Evolutionary conservation across 2,797 vertebrate genomes (phyloP), one percentile per base, ranked within the genome.

Genomic region (Phalanger gymnotis): DNA sequence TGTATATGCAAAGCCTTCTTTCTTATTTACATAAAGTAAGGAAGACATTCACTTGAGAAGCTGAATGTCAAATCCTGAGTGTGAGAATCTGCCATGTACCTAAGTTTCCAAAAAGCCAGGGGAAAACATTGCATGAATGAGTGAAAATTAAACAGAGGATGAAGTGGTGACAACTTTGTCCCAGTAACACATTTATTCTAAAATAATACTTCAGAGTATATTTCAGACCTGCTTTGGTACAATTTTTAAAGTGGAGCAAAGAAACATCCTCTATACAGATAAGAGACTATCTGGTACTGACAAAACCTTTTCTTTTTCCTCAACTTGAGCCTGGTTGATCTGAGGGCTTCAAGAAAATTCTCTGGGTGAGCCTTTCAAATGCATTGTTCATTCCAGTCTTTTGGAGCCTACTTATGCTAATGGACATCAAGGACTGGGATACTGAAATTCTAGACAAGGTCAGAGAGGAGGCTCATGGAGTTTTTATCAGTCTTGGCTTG

Each of bases 391-490:
- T 92, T 81, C 51, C 52, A 93, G 53, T 27, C 55, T 57, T 96
- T 81, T 92, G 92, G n/a, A 14, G 47, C 7, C 25, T 73, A 92
- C 22, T 61, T 53, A 90, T 73, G 92, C 91, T 94, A 53, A 89
- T 47, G 61, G 56, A 22, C 9, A 61, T 53, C 40, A 28, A 94
- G 57, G 25, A 3, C 54, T 95, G 11, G 94, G 81, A 6, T 61
- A 94, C 16, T 95, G 31, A 89, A 40, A 90, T 52, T 5, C 96
- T 92, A 93, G 31, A 87, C 73, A 94, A 97, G 94, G 52, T 95
- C 47, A 56, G 55, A 94, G 51, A 54, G 52, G 58, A 90, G 9
- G 54, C 5, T 92, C 54, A 57, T 56, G 55, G 25, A 16, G 89
- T 92, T 91, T 94, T 57, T 93, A 34, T 89, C 47, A 91, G 57